These are phyloP conservation scores for Avahi laniger DNA, from an alignment of 2,797 vertebrate genomes.

Conservation along the genomic window DNA sequence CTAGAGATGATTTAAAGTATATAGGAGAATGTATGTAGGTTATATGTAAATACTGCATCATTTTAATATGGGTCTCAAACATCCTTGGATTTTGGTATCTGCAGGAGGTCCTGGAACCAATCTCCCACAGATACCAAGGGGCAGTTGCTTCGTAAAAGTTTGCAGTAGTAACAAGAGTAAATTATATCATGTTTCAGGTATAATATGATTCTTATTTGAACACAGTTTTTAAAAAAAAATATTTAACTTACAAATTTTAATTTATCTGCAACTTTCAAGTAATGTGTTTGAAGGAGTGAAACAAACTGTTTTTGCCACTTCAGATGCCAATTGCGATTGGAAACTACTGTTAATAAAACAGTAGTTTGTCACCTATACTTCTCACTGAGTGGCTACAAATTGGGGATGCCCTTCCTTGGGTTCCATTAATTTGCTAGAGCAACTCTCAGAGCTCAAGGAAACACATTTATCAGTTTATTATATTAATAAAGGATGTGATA, in stretches of 20 bases:
- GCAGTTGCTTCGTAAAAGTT: not conserved
- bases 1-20: not conserved
- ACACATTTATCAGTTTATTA: not conserved
- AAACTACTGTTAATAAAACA: no score
- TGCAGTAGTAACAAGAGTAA: not conserved
- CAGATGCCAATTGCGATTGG: not conserved
- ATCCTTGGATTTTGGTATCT: not conserved
- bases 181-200: not conserved
- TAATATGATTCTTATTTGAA: not conserved
- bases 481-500: not conserved
- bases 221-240: not conserved
- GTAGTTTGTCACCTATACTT: not conserved
- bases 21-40: not conserved
- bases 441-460: not conserved
- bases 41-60: not conserved
- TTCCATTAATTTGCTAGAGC: not conserved
- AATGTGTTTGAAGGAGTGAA: not conserved
- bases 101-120: not conserved
- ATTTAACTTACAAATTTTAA: not conserved
- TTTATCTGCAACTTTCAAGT: not conserved
- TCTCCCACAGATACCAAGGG: not conserved
- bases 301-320: not conserved
- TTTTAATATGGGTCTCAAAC: not conserved
- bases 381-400: not conserved
- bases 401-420: not conserved